These are phyloP conservation scores for Vanessa cardui DNA, from an alignment of 2,888 invertebrate genomes.

Conservation along the genomic window DNA sequence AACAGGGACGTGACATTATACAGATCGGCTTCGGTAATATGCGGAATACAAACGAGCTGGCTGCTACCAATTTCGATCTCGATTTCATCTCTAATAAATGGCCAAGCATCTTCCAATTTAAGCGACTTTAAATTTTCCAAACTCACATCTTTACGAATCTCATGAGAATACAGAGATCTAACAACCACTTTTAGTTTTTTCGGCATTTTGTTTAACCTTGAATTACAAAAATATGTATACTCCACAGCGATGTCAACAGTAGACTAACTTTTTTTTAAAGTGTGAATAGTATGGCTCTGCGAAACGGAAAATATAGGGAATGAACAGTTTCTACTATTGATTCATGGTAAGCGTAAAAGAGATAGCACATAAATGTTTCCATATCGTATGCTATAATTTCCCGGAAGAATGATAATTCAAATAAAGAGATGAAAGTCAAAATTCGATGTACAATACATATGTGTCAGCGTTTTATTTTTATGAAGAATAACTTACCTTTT, in stretches of 20 bases:
- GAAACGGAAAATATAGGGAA: too few species aligned
- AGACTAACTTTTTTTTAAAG: conserved; percentile 22
- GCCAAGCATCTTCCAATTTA: conserved; percentile 79
- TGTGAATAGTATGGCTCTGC: too few species aligned
- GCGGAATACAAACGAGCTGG: conserved; percentile 77
- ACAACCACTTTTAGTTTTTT: conserved; percentile 79
- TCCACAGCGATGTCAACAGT: neutral
- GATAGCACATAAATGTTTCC: conserved; percentile 29
- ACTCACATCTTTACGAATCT: conserved; percentile 79
- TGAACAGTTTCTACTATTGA: conserved; percentile 20
- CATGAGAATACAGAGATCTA: conserved; percentile 77
- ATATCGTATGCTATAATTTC: conserved; percentile 13
- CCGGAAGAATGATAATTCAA: conserved; percentile 7
- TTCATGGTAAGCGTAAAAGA: conserved; percentile 25
- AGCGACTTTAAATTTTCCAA: conserved; percentile 72
- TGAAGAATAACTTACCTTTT: too few species aligned
- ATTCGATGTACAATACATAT: neutral
- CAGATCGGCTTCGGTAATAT: conserved; percentile 77
- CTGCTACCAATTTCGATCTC: conserved; percentile 79
- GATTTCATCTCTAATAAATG: conserved; percentile 80
- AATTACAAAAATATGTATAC: neutral
- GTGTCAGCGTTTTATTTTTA: neutral
- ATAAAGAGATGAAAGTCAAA: neutral
- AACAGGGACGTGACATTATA: conserved; percentile 78
- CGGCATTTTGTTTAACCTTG: conserved; percentile 59